Evolutionary conservation across 2,888 invertebrate species (phyloP).

Genomic region (Andrena trimmerana): DNA sequence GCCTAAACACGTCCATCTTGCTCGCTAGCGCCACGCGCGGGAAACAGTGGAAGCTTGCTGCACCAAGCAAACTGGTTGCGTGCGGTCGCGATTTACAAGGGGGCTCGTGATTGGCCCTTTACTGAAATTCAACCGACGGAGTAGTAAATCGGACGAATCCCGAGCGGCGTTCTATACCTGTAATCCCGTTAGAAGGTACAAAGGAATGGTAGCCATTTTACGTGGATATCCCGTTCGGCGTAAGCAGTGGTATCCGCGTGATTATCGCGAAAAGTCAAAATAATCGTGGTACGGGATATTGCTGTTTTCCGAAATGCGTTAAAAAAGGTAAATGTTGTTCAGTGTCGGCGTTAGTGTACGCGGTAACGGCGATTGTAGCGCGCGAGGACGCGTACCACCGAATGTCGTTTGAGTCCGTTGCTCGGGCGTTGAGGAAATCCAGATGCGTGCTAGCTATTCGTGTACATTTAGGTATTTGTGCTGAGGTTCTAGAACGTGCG

Average conservation of each 20-base stretch:
- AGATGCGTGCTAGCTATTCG: slow-evolving; percentile 70
- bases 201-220: slow-evolving; percentile 78
- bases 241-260: slow-evolving; percentile 74
- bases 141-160: slow-evolving; percentile 63
- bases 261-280: slow-evolving; percentile 70
- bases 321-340: slow-evolving; percentile 66
- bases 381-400: slow-evolving; percentile 30
- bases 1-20: slow-evolving; percentile 30
- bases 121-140: slow-evolving; percentile 47
- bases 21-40: slow-evolving; percentile 46
- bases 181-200: slow-evolving; percentile 69
- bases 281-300: slow-evolving; percentile 66
- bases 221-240: slow-evolving; percentile 73
- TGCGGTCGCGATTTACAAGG: slow-evolving; percentile 21
- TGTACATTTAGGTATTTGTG: slow-evolving; percentile 53
- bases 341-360: slow-evolving; percentile 26
- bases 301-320: slow-evolving; percentile 67
- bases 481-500: slow-evolving; percentile 43
- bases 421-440: slow-evolving; percentile 68
- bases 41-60: slow-evolving; percentile 16
- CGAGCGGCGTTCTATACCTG: slow-evolving; percentile 38
- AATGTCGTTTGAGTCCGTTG: slow-evolving; percentile 50
- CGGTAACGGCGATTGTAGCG: not conserved
- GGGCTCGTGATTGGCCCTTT: slow-evolving; percentile 37
- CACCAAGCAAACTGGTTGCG: slow-evolving; percentile 36